Conservation (phyloP, 1,140 invertebrate species). For the Drosophila funebris region DNA sequence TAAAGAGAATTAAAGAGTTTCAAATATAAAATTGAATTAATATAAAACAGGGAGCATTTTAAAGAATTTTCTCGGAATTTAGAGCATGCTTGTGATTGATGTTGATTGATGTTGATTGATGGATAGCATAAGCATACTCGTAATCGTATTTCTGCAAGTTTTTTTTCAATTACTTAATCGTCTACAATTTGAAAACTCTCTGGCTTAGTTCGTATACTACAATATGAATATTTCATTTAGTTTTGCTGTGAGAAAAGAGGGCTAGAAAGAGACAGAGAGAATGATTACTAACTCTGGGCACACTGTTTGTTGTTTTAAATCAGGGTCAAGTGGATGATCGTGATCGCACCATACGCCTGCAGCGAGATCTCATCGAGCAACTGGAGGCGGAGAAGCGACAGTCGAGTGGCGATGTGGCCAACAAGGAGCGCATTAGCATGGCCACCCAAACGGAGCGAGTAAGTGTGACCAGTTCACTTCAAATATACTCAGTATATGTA, state of each 20-base stretch:
- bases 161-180: constrained; percentile 7
- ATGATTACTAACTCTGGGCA: constrained; percentile 51
- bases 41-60: neutral
- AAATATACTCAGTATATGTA: neutral
- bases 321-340: constrained; percentile 88
- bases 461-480: constrained; percentile 38
- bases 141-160: constrained; percentile 36
- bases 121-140: constrained; percentile 40
- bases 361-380: constrained; percentile 87
- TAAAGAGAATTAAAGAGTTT: neutral
- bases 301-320: constrained; percentile 18
- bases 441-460: constrained; percentile 91
- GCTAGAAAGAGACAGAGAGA: constrained; percentile 18
- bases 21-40: neutral
- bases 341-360: constrained; percentile 87
- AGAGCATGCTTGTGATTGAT: constrained; percentile 53
- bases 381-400: constrained; percentile 82
- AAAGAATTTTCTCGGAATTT: no score
- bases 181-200: constrained; percentile 45
- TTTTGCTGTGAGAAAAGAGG: constrained; percentile 45
- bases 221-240: constrained; percentile 50
- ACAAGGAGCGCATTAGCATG: constrained; percentile 85
- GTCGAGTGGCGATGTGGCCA: constrained; percentile 34
- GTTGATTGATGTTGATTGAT: constrained; percentile 37
- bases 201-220: constrained; percentile 73